phyloP scores from a whole-genome alignment of 2,113 vertebrate species.

The Cyprinodon variegatus region DNA sequence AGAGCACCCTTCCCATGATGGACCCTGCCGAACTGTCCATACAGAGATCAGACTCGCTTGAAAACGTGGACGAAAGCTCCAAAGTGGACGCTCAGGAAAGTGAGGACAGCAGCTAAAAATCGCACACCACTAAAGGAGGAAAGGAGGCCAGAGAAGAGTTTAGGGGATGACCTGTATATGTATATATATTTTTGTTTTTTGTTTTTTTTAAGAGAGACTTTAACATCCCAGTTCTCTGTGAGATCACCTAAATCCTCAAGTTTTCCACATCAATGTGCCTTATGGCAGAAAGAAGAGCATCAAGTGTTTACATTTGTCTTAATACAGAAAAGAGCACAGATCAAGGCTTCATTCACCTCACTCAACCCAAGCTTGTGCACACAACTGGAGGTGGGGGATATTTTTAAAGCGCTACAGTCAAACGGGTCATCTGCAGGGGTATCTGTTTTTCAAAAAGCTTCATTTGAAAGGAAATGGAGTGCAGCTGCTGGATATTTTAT shows the following conservation, averaged over 20 bases:
- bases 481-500: background rate
- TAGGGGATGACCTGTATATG: conserved; percentile 11
- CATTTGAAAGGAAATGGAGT: background rate
- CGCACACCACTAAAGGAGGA: background rate
- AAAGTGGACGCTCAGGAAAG: conserved; percentile 60
- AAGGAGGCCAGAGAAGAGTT: conserved; percentile 2
- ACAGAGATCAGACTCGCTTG: conserved; percentile 81
- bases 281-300: conserved; percentile 39
- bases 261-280: conserved; percentile 24
- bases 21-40: conserved; percentile 75
- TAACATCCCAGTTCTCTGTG: conserved; percentile 6
- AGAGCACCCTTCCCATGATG: conserved; percentile 79
- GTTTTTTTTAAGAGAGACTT: conserved; percentile 20
- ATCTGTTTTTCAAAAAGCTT: conserved; percentile 10
- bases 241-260: background rate
- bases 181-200: background rate
- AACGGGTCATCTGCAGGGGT: background rate
- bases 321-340: conserved; percentile 36
- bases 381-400: background rate
- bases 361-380: conserved; percentile 37
- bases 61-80: conserved; percentile 80
- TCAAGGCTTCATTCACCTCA: conserved; percentile 47
- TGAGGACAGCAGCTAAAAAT: conserved; percentile 73
- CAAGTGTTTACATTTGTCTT: conserved; percentile 62
- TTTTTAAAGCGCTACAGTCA: conserved; percentile 19